Conservation (phyloP, 1,140 invertebrate genomes). For the Drosophila hydei region DNA sequence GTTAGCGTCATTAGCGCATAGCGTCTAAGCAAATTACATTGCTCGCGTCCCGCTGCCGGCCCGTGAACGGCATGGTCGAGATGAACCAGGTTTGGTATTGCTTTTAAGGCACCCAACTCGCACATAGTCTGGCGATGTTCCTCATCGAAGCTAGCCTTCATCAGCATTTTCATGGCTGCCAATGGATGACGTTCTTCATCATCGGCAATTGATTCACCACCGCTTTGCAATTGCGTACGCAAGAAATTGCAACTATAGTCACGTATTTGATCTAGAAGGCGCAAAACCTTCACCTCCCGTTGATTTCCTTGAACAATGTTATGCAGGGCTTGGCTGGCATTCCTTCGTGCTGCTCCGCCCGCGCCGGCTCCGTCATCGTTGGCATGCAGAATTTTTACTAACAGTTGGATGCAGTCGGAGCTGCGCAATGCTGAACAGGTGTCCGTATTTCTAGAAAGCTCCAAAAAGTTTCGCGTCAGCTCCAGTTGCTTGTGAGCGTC, state of each 20-base stretch:
- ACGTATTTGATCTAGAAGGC: constrained; percentile 92
- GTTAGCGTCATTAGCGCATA: constrained; percentile 99
- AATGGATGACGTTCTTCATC: constrained; percentile 92
- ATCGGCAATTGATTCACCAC: constrained; percentile 86
- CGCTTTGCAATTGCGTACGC: constrained; percentile 85
- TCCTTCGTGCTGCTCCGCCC: constrained; percentile 85
- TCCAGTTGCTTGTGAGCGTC: constrained; percentile 89
- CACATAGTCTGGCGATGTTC: constrained; percentile 97
- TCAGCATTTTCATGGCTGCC: constrained; percentile 93
- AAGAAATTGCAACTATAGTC: constrained; percentile 89
- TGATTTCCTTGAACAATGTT: constrained; percentile 96
- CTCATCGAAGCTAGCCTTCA: constrained; percentile 98
- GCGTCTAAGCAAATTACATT: constrained; percentile 94
- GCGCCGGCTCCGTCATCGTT: constrained; percentile 84
- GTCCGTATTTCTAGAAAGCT: constrained; percentile 95
- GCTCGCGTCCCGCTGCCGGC: constrained; percentile 89
- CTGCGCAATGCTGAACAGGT: constrained; percentile 96
- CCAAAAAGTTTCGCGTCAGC: constrained; percentile 93
- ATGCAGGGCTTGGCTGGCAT: constrained; percentile 91
- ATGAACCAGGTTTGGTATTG: constrained; percentile 94
- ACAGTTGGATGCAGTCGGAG: constrained; percentile 95
- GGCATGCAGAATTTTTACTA: constrained; percentile 94
- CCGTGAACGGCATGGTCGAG: constrained; percentile 94
- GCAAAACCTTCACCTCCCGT: constrained; percentile 93
- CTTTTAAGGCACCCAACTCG: constrained; percentile 95